phyloP scores from a whole-genome alignment of 1,140 invertebrate species.

The Aphaenogaster ashmeadi region DNA sequence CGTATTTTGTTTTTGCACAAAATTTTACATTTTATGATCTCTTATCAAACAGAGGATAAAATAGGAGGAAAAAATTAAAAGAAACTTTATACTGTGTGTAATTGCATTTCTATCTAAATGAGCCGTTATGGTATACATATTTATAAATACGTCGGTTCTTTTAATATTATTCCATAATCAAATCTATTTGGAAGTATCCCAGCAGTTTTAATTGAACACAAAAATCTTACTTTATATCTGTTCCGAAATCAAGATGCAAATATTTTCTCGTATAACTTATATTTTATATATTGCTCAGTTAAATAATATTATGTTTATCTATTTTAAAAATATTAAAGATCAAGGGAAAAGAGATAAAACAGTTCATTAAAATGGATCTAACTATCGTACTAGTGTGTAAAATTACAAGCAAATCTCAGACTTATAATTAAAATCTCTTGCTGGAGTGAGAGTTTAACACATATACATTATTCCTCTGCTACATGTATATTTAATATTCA shows the following conservation, averaged over 20 bases:
- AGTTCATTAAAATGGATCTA: neutral
- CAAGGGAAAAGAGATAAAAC: neutral
- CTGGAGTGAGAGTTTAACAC: neutral
- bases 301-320: neutral
- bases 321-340: neutral
- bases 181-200: neutral
- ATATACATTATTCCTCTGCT: constrained; percentile 5
- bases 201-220: neutral
- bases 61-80: neutral
- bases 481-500: constrained; percentile 22
- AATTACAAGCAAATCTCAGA: constrained; percentile 7
- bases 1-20: neutral
- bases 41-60: neutral
- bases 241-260: neutral
- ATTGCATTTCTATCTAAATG: constrained; percentile 25
- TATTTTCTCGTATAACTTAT: constrained; percentile 16
- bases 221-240: constrained; percentile 1
- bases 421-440: neutral
- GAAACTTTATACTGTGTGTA: neutral
- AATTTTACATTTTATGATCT: neutral
- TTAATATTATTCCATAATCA: constrained; percentile 2
- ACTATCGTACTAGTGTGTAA: neutral
- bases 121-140: neutral
- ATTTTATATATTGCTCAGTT: constrained; percentile 18
- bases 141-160: neutral